phyloP scores from a whole-genome alignment of 2,888 invertebrate genomes.

The Metacarcinus magister region DNA sequence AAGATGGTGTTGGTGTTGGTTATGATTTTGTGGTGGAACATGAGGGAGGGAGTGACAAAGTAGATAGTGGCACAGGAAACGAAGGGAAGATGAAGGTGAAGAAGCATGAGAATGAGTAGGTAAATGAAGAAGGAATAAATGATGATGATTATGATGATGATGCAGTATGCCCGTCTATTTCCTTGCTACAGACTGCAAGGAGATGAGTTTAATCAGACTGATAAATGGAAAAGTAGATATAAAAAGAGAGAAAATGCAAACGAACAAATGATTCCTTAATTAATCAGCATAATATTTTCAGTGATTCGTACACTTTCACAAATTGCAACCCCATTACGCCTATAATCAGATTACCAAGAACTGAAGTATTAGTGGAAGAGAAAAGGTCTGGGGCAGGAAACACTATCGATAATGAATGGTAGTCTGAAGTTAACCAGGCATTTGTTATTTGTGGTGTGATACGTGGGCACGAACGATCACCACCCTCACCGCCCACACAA shows the following conservation, averaged over 20 bases:
- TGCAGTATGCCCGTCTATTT: background rate
- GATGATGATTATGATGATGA: background rate
- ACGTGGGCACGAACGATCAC: too few relatives aligned
- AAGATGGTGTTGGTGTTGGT: background rate
- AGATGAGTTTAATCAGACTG: background rate
- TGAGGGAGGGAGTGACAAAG: background rate
- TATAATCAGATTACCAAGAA: background rate
- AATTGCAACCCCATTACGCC: background rate
- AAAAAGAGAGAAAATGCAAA: background rate
- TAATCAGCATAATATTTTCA: background rate
- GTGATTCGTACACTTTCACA: background rate
- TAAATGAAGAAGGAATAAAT: background rate
- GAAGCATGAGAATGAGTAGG: background rate
- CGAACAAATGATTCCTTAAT: background rate
- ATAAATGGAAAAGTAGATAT: too few relatives aligned
- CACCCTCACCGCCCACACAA: too few relatives aligned
- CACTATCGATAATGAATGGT: too few relatives aligned
- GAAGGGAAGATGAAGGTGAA: background rate
- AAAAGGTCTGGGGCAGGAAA: background rate
- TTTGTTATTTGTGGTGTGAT: too few relatives aligned
- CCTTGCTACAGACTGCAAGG: too few relatives aligned
- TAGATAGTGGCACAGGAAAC: background rate
- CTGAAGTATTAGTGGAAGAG: background rate
- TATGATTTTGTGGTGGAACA: background rate
- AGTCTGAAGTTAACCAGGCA: too few relatives aligned